These are phyloP conservation scores for Zalophus californianus DNA, from an alignment of 2,797 vertebrate genomes.

Conservation along the genomic window DNA sequence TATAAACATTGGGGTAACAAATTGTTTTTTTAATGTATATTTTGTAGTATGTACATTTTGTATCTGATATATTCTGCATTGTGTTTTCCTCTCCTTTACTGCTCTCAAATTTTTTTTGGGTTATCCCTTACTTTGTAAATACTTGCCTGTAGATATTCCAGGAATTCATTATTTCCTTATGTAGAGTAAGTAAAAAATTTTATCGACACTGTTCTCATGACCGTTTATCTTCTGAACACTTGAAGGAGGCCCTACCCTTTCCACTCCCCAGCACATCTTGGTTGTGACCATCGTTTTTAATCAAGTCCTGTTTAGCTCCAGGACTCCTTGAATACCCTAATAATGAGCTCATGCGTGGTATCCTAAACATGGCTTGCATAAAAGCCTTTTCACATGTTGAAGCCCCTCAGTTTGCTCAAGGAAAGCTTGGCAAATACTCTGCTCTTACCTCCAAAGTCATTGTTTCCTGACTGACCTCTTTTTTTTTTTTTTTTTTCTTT, in stretches of 20 bases:
- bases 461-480: neutral
- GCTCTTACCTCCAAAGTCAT: neutral
- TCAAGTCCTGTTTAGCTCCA: neutral
- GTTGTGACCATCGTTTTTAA: constrained; percentile 4
- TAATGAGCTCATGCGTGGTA: neutral
- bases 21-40: neutral
- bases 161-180: constrained; percentile 38
- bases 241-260: neutral
- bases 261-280: neutral
- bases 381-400: neutral
- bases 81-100: neutral
- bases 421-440: neutral
- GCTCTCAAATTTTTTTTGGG: neutral
- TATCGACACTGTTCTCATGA: neutral
- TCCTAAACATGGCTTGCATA: neutral
- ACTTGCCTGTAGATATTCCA: neutral
- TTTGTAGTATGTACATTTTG: constrained; percentile 7
- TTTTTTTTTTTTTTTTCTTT: neutral
- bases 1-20: too few relatives aligned
- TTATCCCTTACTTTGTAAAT: constrained; percentile 28
- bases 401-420: neutral
- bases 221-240: neutral
- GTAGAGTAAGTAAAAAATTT: constrained; percentile 23
- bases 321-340: neutral
- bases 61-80: neutral